Percentiles rank a stretch among this genome's conserved stretches.
Evolutionary conservation across 2,888 invertebrate genomes (phyloP).

Genomic region (Patella caerulea): DNA sequence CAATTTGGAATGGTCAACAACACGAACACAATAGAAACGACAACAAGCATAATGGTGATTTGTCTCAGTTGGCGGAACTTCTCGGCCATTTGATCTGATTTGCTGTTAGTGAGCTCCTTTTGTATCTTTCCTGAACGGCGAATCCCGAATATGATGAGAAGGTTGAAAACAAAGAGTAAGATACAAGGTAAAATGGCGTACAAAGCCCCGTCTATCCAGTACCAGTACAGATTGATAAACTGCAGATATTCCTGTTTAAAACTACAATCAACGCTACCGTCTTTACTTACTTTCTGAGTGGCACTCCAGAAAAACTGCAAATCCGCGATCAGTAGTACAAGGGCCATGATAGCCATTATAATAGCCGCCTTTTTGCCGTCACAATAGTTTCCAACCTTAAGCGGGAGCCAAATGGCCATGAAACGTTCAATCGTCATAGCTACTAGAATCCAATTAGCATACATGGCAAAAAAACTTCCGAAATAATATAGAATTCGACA

Average conservation of each 20-base stretch:
- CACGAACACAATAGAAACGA: slow-evolving; percentile 53
- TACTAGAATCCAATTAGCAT: slow-evolving; percentile 63
- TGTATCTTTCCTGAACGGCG: slow-evolving; percentile 35
- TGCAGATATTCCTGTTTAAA: slow-evolving; percentile 33
- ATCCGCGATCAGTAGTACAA: slow-evolving; percentile 42
- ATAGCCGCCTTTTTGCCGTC: slow-evolving; percentile 42
- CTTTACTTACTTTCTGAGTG: slow-evolving; percentile 31
- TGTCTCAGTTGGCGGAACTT: slow-evolving; percentile 53
- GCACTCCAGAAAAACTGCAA: slow-evolving; percentile 47
- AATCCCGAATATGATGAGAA: slow-evolving; percentile 48
- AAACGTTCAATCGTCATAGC: slow-evolving; percentile 62
- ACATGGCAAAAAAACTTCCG: slow-evolving; percentile 51
- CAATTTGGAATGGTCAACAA: slow-evolving; percentile 56
- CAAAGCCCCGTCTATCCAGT: slow-evolving; percentile 56
- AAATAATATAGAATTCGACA: slow-evolving; percentile 54
- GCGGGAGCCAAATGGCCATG: slow-evolving; percentile 62
- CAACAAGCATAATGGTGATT: slow-evolving; percentile 57
- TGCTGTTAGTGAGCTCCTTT: slow-evolving; percentile 42
- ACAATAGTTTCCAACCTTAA: slow-evolving; percentile 45
- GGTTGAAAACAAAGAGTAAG: slow-evolving; percentile 50
- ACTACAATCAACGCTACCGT: slow-evolving; percentile 28
- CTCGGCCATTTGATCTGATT: slow-evolving; percentile 42
- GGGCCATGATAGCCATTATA: slow-evolving; percentile 35
- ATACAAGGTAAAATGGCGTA: slow-evolving; percentile 53
- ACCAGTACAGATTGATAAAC: slow-evolving; percentile 50